These are phyloP conservation scores for Drosophila rubida DNA, from an alignment of 2,888 invertebrate genomes.

Conservation along the genomic window DNA sequence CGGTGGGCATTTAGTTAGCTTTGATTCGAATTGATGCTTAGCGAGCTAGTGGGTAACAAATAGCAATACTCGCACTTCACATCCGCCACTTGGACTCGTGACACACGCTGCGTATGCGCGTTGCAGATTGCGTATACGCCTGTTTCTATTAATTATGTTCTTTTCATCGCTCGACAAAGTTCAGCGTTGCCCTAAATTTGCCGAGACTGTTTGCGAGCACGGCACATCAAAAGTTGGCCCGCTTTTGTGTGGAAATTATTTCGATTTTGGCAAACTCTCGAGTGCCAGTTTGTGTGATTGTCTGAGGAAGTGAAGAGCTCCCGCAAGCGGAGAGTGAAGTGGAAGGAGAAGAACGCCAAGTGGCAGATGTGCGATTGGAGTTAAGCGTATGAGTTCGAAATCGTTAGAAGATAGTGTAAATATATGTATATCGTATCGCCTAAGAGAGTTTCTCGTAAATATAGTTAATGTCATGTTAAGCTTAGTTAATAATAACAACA, in stretches of 20 bases:
- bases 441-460: constrained; percentile 57
- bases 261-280: constrained; percentile 21
- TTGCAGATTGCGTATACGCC: constrained; percentile 59
- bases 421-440: constrained; percentile 27
- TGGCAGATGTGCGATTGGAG: constrained; percentile 13
- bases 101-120: constrained; percentile 57
- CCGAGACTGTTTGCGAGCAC: constrained; percentile 13
- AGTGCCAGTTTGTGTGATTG: constrained; percentile 45
- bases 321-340: constrained; percentile 35
- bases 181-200: constrained; percentile 12
- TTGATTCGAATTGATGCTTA: constrained; percentile 51
- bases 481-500: constrained; percentile 77
- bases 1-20: constrained; percentile 75
- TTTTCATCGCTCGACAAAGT: constrained; percentile 24
- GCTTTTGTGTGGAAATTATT: constrained; percentile 16
- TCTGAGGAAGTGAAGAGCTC: constrained; percentile 32
- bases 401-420: constrained; percentile 42
- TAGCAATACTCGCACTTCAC: constrained; percentile 38
- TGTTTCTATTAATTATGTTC: constrained; percentile 22
- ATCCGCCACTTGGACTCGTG: constrained; percentile 46
- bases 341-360: constrained; percentile 35
- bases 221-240: constrained; percentile 67
- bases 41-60: constrained; percentile 18
- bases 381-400: constrained; percentile 53
- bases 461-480: constrained; percentile 24